Base-by-base conservation (phyloP, 2,888 invertebrate species). In the Watsonalla binaria region DNA sequence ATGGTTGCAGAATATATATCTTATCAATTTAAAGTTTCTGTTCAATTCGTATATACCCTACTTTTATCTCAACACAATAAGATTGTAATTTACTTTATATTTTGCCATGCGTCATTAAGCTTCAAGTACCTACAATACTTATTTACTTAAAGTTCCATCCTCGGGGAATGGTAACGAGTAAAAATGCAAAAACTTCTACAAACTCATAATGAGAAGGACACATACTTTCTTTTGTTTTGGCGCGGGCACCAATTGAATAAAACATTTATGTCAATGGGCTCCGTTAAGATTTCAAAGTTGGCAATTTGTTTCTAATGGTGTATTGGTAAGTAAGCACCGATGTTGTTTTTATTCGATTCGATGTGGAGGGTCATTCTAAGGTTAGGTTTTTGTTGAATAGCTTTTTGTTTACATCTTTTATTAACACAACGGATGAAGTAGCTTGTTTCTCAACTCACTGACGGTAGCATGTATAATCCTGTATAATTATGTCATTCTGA, bases 191-290 rank as follows among this genome's bases (percentile, higher is more conserved):
- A 86, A 84, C 78, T 84, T 84, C 74, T 65, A 60, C 70, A 65
- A 84, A 84, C 83, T 83, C 84, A 78, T 86, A 85, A 86, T 84
- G 85, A 86, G 76, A 81, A 80, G 83, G 78, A 82, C 80, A 82
- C 81, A 80, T 42, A 42, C 79, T 85, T 84, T 83, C 80, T 84
- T 86, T 86, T 86, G 84, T 85, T 86, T 86, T 86, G 85, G 83
- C 85, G 75, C 74, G 69, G 73, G 80, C 78, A 74, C 74, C 86
- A 80, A 87, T 86, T 87, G 87, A 88, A 88, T 88, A 87, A 88
- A 87, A 88, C 87, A 88, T 88, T 88, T 86, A 86, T 87, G 86
- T 86, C 86, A 84, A 86, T 87, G 82, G 82, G 82, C 76, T 82
- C 85, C 83, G 86, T 87, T 86, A 85, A 81, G 79, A 82, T 82